Conservation (phyloP, 2,888 invertebrate species). For the Harpalus rufipes region DNA sequence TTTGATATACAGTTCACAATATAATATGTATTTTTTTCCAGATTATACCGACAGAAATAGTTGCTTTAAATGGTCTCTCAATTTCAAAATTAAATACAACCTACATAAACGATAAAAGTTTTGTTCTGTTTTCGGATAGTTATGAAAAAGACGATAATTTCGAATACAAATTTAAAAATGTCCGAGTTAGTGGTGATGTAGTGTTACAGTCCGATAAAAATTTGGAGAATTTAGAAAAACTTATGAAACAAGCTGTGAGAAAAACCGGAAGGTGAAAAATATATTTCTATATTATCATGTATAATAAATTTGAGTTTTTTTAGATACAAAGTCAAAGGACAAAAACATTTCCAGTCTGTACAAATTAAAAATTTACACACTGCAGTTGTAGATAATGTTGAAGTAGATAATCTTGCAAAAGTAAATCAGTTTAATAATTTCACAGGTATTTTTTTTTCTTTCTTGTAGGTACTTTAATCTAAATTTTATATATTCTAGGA, state of each 20-base stretch:
- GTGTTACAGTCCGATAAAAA: conserved; percentile 11
- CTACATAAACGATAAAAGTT: conserved; percentile 45
- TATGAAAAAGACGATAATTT: conserved; percentile 33
- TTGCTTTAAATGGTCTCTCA: conserved; percentile 12
- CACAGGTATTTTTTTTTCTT: conserved; percentile 8
- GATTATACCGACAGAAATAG: conserved; percentile 35
- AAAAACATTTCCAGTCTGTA: conserved; percentile 26
- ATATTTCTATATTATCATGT: background rate
- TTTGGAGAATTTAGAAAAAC: conserved; percentile 29
- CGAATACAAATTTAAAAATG: conserved; percentile 34
- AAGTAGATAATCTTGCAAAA: conserved; percentile 45
- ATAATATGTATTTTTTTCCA: conserved; percentile 1
- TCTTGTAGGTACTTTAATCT: background rate
- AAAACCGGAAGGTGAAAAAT: conserved; percentile 40
- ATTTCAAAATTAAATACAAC: conserved; percentile 47
- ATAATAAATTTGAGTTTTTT: background rate
- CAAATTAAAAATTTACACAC: conserved; percentile 25
- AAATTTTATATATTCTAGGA: conserved; percentile 36
- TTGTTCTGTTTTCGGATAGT: conserved; percentile 29
- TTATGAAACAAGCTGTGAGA: conserved; percentile 11
- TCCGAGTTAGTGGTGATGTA: conserved; percentile 25
- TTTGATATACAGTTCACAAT: background rate
- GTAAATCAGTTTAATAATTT: conserved; percentile 38
- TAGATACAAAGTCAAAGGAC: conserved; percentile 46
- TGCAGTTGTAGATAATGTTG: conserved; percentile 21